A percentile compares a stretch with the other conserved stretches of the same genome.
These are phyloP conservation scores for Centrocercus urophasianus DNA, from an alignment of 2,113 vertebrate species.

Conservation along the genomic window DNA sequence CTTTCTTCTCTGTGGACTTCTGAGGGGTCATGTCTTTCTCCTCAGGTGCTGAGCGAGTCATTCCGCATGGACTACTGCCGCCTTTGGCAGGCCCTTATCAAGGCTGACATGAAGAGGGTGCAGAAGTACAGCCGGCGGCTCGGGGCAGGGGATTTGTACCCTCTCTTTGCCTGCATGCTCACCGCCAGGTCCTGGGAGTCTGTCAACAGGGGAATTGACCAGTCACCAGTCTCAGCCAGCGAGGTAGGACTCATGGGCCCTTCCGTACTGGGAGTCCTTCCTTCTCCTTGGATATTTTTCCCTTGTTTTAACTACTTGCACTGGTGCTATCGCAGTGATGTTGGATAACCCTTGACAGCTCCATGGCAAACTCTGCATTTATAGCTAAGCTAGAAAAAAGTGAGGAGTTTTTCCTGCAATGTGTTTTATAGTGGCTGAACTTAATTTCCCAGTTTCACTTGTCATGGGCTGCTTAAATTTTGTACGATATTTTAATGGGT, in stretches of 20 bases:
- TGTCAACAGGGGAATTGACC: conserved; percentile 88
- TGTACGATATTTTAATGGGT: conserved; percentile 1
- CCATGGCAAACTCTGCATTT: not conserved
- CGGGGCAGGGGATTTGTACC: conserved; percentile 91
- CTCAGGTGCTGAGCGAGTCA: conserved; percentile 85
- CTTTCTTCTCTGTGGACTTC: not conserved
- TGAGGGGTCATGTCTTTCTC: not conserved
- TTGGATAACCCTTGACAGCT: not conserved
- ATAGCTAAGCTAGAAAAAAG: not conserved
- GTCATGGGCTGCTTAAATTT: conserved; percentile 9
- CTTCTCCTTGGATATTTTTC: not conserved
- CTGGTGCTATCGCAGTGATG: not conserved
- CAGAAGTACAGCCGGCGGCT: conserved; percentile 88
- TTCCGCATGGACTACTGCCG: conserved; percentile 93
- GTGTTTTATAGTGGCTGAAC: not conserved
- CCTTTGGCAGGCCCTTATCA: conserved; percentile 95
- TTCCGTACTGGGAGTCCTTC: rapidly evolving
- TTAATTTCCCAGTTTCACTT: not conserved
- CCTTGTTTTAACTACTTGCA: not conserved
- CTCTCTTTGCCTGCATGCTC: conserved; percentile 93
- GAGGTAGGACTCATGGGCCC: conserved; percentile 83
- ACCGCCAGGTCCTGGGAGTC: conserved; percentile 93
- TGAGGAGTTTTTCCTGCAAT: not conserved
- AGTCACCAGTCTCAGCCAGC: conserved; percentile 80
- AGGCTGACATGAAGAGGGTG: conserved; percentile 85